Evolutionary conservation across 2,113 vertebrate species (phyloP).

Genomic region (Alces alces): DNA sequence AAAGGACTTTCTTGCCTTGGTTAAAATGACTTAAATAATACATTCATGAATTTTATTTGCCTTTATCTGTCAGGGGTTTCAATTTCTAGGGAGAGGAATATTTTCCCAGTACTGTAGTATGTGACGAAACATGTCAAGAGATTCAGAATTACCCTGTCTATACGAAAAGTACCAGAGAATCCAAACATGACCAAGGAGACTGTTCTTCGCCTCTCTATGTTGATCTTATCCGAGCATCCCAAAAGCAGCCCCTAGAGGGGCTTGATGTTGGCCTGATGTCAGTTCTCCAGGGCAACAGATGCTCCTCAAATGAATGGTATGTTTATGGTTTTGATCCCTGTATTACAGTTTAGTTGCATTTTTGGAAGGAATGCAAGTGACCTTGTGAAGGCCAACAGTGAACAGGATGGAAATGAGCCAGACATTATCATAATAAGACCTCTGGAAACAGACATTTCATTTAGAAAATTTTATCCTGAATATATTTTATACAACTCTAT

Average conservation of each 20-base stretch:
- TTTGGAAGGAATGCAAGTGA: not conserved
- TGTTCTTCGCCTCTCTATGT: too few species aligned
- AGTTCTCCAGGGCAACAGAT: not conserved
- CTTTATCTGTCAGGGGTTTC: constrained; percentile 22
- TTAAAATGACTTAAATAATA: constrained; percentile 29
- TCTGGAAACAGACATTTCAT: not conserved
- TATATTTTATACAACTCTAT: not conserved
- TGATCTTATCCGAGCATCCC: not conserved
- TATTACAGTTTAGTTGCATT: not conserved
- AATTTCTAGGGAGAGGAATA: not conserved
- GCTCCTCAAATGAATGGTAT: not conserved
- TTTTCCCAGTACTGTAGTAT: not conserved
- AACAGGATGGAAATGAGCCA: not conserved
- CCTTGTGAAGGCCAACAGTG: not conserved
- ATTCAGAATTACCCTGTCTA: not conserved
- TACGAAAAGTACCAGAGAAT: not conserved
- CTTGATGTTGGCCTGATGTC: not conserved
- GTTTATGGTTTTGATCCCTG: not conserved
- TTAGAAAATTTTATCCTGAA: not conserved
- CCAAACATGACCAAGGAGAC: not conserved
- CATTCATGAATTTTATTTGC: not conserved
- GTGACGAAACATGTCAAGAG: not conserved
- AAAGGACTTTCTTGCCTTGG: not conserved
- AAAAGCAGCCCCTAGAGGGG: not conserved
- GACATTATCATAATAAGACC: not conserved